Evolutionary conservation across 2,888 invertebrate species (phyloP).

Genomic region (Lochmaea crataegi): DNA sequence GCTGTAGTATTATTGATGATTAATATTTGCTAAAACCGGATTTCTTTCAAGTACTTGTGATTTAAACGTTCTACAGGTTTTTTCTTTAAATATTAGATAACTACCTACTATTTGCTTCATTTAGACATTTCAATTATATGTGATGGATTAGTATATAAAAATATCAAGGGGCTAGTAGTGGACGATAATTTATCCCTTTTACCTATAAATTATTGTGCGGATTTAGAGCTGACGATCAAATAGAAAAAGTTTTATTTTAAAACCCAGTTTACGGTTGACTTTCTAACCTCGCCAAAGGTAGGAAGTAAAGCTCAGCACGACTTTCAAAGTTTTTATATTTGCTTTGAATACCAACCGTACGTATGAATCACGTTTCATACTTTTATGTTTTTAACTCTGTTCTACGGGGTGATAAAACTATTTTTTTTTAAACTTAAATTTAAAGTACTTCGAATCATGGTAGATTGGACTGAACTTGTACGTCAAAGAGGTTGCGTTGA

Average conservation of each 20-base stretch:
- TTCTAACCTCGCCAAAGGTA: slow-evolving; percentile 29
- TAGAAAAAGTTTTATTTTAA: background rate
- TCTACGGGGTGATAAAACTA: slow-evolving; percentile 16
- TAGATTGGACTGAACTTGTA: too few relatives aligned
- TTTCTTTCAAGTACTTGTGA: background rate
- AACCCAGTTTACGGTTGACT: slow-evolving; percentile 23
- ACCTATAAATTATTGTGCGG: slow-evolving; percentile 7
- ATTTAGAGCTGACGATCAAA: background rate
- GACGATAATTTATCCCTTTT: too few relatives aligned
- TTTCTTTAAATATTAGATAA: too few relatives aligned
- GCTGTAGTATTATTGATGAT: slow-evolving; percentile 20
- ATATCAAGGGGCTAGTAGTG: too few relatives aligned
- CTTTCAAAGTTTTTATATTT: slow-evolving; percentile 13
- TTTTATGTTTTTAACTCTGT: slow-evolving; percentile 19
- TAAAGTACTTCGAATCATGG: too few relatives aligned
- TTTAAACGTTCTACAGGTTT: too few relatives aligned
- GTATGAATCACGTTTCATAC: slow-evolving; percentile 25
- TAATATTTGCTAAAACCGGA: slow-evolving; percentile 23
- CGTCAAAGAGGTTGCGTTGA: too few relatives aligned
- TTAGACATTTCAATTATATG: too few relatives aligned
- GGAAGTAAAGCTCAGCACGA: slow-evolving; percentile 28
- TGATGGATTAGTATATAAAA: too few relatives aligned
- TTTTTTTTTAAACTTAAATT: too few relatives aligned
- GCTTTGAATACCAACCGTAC: slow-evolving; percentile 19
- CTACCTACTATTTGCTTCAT: too few relatives aligned